A percentile compares a stretch with the other conserved stretches of the same genome.
Evolutionary conservation across 2,888 invertebrate genomes (phyloP).

Genomic region (Metalampra italica): DNA sequence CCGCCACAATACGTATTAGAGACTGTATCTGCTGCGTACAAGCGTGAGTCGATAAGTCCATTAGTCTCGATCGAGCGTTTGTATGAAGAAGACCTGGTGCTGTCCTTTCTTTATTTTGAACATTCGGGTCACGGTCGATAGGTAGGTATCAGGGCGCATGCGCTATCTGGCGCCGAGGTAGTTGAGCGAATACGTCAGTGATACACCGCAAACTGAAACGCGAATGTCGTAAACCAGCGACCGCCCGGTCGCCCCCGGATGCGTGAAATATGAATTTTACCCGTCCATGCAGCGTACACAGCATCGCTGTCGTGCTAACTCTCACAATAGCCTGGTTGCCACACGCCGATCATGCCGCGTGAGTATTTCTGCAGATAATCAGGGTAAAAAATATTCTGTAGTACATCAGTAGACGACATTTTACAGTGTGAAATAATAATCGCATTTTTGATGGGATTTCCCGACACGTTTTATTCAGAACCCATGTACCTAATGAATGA

Average conservation of each 20-base stretch:
- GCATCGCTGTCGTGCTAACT: conserved; percentile 57
- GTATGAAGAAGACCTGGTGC: neutral
- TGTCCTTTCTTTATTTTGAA: neutral
- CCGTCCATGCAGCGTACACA: conserved; percentile 61
- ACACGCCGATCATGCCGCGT: conserved; percentile 61
- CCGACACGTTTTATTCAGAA: too few species aligned
- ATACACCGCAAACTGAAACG: conserved; percentile 56
- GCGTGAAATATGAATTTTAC: conserved; percentile 54
- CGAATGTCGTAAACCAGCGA: conserved; percentile 63
- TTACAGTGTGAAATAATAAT: too few species aligned
- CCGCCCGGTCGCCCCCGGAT: conserved; percentile 43
- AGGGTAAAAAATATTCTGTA: neutral
- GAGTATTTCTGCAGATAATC: conserved; percentile 35
- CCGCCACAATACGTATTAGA: too few species aligned
- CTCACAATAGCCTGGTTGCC: conserved; percentile 61
- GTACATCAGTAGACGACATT: too few species aligned
- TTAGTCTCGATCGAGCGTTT: neutral
- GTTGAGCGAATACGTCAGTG: conserved; percentile 46
- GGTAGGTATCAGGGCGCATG: conserved; percentile 45
- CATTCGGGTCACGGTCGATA: conserved; percentile 57
- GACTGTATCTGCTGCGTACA: neutral
- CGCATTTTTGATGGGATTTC: too few species aligned
- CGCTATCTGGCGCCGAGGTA: conserved; percentile 42
- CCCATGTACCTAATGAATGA: too few species aligned
- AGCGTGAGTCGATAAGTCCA: neutral